Conservation (phyloP, 1,140 invertebrate species). For the Ptiloglossa arizonensis region DNA sequence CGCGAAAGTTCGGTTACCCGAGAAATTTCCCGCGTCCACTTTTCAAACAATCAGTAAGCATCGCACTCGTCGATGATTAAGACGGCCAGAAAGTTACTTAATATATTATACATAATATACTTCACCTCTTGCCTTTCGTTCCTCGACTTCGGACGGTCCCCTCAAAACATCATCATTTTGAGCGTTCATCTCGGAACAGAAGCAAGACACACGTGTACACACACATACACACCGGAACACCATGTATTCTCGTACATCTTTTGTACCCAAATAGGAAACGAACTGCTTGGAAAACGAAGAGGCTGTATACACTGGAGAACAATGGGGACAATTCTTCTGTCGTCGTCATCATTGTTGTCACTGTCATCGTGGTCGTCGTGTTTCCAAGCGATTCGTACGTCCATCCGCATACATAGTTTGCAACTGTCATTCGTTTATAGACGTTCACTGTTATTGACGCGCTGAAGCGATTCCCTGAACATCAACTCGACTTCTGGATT, state of each 20-base stretch:
- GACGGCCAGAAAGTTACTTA: slow-evolving; percentile 75
- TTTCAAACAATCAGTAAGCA: slow-evolving; percentile 60
- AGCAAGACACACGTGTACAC: slow-evolving; percentile 16
- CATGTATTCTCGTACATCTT: slow-evolving; percentile 6
- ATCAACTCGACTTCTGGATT: not conserved
- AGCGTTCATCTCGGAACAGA: slow-evolving; percentile 49
- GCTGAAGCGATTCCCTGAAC: not conserved
- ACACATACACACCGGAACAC: slow-evolving; percentile 5
- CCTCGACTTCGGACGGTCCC: slow-evolving; percentile 18
- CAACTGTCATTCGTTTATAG: slow-evolving; percentile 2
- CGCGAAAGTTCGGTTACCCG: not conserved
- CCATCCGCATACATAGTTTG: not conserved
- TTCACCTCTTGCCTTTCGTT: slow-evolving; percentile 38
- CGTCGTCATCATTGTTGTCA: no score
- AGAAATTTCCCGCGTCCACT: slow-evolving; percentile 28
- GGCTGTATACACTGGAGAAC: not conserved
- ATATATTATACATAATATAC: slow-evolving; percentile 53
- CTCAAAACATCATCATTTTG: slow-evolving; percentile 19
- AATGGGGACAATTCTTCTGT: slow-evolving; percentile 18
- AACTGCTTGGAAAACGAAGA: slow-evolving; percentile 25
- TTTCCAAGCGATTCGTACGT: slow-evolving; percentile 39
- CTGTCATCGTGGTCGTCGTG: no score
- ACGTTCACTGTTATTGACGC: slow-evolving; percentile 11
- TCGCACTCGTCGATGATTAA: slow-evolving; percentile 58
- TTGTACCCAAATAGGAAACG: not conserved